Evolutionary conservation across 1,140 invertebrate species (phyloP).

Genomic region (Pomacea maculata): DNA sequence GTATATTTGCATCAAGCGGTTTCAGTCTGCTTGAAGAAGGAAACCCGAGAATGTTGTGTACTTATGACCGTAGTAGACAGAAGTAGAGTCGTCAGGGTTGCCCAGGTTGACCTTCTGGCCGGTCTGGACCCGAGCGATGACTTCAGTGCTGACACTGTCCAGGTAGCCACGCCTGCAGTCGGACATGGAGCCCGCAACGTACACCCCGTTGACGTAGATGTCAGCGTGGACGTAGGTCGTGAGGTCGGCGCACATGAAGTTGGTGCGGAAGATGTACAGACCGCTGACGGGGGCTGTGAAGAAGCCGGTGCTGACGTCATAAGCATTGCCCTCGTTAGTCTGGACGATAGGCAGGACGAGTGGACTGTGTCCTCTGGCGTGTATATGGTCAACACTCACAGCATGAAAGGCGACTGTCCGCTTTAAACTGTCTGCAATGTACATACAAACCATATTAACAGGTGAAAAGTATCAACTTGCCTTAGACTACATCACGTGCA

Average conservation of each 20-base stretch:
- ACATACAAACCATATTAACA: too few relatives aligned
- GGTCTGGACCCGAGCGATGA: not conserved
- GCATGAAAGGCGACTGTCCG: too few relatives aligned
- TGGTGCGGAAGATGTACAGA: slow-evolving; percentile 5
- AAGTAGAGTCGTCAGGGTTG: not conserved
- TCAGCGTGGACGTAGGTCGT: not conserved
- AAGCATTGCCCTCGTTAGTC: slow-evolving; percentile 1
- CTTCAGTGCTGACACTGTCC: too few relatives aligned
- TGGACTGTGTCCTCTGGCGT: not conserved
- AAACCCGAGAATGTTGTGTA: slow-evolving; percentile 2
- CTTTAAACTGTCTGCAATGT: too few relatives aligned
- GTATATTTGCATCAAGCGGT: not conserved
- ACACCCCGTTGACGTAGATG: not conserved
- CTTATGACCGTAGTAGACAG: not conserved
- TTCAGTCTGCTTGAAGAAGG: not conserved
- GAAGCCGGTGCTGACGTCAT: slow-evolving; percentile 2
- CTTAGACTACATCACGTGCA: too few relatives aligned
- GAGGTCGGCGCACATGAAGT: not conserved
- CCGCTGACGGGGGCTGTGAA: slow-evolving; percentile 5
- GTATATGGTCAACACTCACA: too few relatives aligned
- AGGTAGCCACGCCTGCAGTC: not conserved
- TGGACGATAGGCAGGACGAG: not conserved
- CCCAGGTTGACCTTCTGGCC: slow-evolving; percentile 5
- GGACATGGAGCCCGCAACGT: not conserved
- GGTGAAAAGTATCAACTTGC: too few relatives aligned